A percentile compares a stretch with the other conserved stretches of the same genome.
phyloP scores from a whole-genome alignment of 2,797 vertebrate species.

The Falco peregrinus region DNA sequence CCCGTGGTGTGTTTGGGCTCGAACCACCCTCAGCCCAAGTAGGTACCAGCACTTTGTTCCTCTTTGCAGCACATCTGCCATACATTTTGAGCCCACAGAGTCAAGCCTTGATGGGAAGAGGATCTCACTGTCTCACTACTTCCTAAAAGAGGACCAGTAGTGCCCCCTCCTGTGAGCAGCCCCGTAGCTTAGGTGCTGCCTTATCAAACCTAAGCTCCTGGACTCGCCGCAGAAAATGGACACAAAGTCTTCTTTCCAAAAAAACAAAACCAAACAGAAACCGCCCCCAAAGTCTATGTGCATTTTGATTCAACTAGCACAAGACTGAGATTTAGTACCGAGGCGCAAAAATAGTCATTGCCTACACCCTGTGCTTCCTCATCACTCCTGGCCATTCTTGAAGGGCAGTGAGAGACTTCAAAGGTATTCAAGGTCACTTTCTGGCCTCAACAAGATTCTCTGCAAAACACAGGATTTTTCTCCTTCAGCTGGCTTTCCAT shows the following conservation, averaged over 20 bases:
- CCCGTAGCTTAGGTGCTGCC: rapidly evolving
- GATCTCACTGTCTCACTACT: background rate
- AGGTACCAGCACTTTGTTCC: background rate
- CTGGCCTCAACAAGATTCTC: background rate
- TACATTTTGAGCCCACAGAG: background rate
- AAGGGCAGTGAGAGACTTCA: background rate
- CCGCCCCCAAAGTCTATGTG: background rate
- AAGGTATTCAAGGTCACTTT: background rate
- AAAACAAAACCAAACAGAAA: background rate
- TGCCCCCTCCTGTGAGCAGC: background rate
- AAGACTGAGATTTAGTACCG: background rate
- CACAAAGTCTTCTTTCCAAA: background rate
- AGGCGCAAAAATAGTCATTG: background rate
- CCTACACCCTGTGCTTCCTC: background rate
- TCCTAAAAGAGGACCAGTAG: background rate
- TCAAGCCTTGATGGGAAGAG: background rate
- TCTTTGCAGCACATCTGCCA: background rate
- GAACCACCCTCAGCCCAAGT: background rate
- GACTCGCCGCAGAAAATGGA: background rate
- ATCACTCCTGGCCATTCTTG: background rate
- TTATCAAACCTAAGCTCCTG: background rate
- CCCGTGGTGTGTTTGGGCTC: background rate
- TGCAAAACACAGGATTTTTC: background rate
- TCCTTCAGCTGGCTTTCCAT: background rate
- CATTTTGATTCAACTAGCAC: background rate